Base-by-base conservation (phyloP, 2,113 vertebrate species). In the Vombatus ursinus region DNA sequence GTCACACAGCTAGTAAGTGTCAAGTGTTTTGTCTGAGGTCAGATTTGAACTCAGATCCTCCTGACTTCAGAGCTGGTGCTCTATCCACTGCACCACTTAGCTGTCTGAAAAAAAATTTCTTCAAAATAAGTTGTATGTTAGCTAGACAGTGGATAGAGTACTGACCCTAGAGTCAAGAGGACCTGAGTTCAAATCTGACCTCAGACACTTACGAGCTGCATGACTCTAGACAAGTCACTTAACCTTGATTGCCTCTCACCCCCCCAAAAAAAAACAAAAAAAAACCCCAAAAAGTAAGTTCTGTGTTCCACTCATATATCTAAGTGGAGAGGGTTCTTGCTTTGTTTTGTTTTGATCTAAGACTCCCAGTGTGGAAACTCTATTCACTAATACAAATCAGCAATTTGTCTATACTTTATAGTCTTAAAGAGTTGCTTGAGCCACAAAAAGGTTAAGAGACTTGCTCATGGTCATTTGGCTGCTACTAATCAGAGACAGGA, bases 401-500 rank as follows among this genome's bases (percentile, higher is more conserved):
- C 68, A 44, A 44, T 44, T 44, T 84, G 19, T 84, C n/a, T 84
- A 37, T 68, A 12, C 28, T 68, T 68, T 68, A 68, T 12, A 84
- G 16, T 84, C 68, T 44, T 44, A 84, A 84, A 44, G 68, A 44
- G n/a, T 23, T 84, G 68, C 28, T 23, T 44, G 24, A 89, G 52
- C 3, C 53, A 93, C 51, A 95, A 53, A 96, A 52, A n/a, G 48
- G 12, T 90, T 90, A 91, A 91, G 89, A 93, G 89, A 92, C 24
- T 89, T 95, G 47, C 23, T 8, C 49, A 44, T 44, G 1, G 10
- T 49, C 91, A 93, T 31, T 19, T 31, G 91, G 48, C 24, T 47
- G 94, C 51, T 31, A 57, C 84, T 52, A 23, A 14, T 3, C 90
- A 96, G 57, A 96, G 28, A 50, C 5, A 47, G 48, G 31, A n/a